These are phyloP conservation scores for Ypsolopha scabrella DNA, from an alignment of 2,888 invertebrate species.

Conservation along the genomic window DNA sequence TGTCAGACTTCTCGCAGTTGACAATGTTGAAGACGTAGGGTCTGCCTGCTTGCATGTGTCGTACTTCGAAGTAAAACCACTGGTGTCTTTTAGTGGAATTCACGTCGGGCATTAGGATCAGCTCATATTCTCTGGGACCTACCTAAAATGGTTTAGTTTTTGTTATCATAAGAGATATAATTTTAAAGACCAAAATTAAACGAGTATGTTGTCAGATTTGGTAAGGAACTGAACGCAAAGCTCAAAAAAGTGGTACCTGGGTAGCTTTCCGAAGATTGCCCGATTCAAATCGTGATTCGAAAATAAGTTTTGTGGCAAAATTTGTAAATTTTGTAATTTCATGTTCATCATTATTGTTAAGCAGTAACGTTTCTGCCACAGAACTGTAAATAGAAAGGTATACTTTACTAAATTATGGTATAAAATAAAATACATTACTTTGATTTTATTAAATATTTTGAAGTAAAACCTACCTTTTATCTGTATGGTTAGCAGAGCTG, in stretches of 20 bases:
- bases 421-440: not conserved
- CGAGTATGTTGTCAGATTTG: too few relatives aligned
- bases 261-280: conserved; percentile 87
- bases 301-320: conserved; percentile 66
- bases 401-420: not conserved
- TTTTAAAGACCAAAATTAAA: too few relatives aligned
- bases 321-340: conserved; percentile 47
- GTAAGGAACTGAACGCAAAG: too few relatives aligned
- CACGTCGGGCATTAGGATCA: conserved; percentile 85
- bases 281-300: conserved; percentile 89
- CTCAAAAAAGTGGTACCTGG: conserved; percentile 59
- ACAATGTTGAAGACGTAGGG: conserved; percentile 87
- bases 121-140: conserved; percentile 82
- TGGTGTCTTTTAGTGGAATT: conserved; percentile 84
- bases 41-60: conserved; percentile 76
- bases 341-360: conserved; percentile 64
- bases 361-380: conserved; percentile 37
- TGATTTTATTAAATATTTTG: not conserved
- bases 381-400: conserved; percentile 17
- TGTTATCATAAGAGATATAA: too few relatives aligned
- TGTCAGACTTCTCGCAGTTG: conserved; percentile 88
- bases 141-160: conserved; percentile 58
- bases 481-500: conserved; percentile 22
- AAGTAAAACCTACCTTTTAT: conserved; percentile 33
- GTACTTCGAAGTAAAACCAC: conserved; percentile 94